Evolutionary conservation across 2,113 vertebrate genomes (phyloP).

Genomic region (Apaloderma vittatum): DNA sequence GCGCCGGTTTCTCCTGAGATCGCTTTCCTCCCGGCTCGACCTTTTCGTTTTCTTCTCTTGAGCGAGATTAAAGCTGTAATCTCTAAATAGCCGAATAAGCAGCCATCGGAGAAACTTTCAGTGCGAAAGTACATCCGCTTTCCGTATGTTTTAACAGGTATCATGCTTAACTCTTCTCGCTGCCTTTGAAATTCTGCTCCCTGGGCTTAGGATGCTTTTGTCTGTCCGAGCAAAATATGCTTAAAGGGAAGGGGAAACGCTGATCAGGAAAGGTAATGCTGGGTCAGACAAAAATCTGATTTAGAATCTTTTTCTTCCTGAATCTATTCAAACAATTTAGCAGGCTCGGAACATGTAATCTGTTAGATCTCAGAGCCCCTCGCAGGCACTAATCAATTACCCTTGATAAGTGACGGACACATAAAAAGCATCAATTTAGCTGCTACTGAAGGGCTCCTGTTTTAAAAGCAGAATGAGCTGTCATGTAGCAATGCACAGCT

Average conservation of each 20-base stretch:
- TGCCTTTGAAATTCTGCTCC: background rate
- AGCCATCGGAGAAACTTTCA: background rate
- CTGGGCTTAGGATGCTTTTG: background rate
- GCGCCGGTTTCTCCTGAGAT: background rate
- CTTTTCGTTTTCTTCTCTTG: background rate
- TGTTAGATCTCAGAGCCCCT: background rate
- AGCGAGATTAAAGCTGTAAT: background rate
- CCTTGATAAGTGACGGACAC: conserved; percentile 20
- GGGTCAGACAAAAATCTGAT: conserved; percentile 3
- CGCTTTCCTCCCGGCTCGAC: background rate
- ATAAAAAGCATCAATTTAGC: conserved; percentile 41
- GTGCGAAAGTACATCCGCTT: background rate
- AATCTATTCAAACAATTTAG: background rate
- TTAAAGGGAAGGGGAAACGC: background rate
- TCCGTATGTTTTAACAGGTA: background rate
- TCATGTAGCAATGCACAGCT: background rate
- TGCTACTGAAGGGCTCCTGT: background rate
- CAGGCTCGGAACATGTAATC: background rate
- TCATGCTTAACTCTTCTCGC: background rate
- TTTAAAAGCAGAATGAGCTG: conserved; percentile 45
- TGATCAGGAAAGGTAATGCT: background rate
- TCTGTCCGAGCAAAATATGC: background rate
- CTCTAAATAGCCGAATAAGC: background rate
- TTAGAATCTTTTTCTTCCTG: background rate
- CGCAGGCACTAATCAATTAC: background rate